Percentiles rank a stretch among this genome's conserved stretches.
phyloP scores from a whole-genome alignment of 2,113 vertebrate species.

The Crocuta crocuta region DNA sequence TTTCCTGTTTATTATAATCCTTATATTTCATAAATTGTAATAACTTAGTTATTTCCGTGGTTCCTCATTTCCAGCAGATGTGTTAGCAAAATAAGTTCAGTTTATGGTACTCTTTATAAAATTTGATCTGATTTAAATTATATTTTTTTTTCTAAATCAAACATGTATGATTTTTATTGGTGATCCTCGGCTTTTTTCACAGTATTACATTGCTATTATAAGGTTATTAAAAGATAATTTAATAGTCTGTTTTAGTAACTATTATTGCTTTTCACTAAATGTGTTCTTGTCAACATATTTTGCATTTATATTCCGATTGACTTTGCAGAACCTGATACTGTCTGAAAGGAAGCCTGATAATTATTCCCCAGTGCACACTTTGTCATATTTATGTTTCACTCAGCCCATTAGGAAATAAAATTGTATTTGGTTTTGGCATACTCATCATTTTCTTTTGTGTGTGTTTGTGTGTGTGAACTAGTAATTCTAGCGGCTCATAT shows the following conservation, averaged over 20 bases:
- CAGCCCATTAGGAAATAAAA: slow-evolving; percentile 4
- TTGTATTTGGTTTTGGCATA: slow-evolving; percentile 42
- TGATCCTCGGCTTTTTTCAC: not conserved
- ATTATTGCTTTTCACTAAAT: slow-evolving; percentile 56
- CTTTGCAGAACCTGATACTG: not conserved
- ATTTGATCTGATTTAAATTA: slow-evolving; percentile 50
- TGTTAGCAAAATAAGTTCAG: slow-evolving; percentile 45
- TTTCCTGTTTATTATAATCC: not conserved
- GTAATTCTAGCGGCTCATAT: not conserved
- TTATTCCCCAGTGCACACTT: not conserved
- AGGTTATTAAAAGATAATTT: slow-evolving; percentile 69
- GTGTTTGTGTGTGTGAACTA: not conserved
- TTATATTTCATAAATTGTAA: slow-evolving; percentile 17
- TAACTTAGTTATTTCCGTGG: not conserved
- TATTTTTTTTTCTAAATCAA: slow-evolving; percentile 55
- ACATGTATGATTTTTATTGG: slow-evolving; percentile 36
- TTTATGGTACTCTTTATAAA: slow-evolving; percentile 22
- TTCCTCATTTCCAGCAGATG: not conserved
- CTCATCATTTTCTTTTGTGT: slow-evolving; percentile 40
- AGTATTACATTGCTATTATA: slow-evolving; percentile 7
- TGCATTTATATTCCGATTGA: slow-evolving; percentile 36
- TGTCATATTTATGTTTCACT: slow-evolving; percentile 54
- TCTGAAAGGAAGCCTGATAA: slow-evolving; percentile 58
- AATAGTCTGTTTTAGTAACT: slow-evolving; percentile 42
- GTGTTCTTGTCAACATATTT: slow-evolving; percentile 41